Evolutionary conservation across 2,797 vertebrate genomes (phyloP), one percentile per base, ranked within the genome.

Genomic region (Xyrichtys novacula): DNA sequence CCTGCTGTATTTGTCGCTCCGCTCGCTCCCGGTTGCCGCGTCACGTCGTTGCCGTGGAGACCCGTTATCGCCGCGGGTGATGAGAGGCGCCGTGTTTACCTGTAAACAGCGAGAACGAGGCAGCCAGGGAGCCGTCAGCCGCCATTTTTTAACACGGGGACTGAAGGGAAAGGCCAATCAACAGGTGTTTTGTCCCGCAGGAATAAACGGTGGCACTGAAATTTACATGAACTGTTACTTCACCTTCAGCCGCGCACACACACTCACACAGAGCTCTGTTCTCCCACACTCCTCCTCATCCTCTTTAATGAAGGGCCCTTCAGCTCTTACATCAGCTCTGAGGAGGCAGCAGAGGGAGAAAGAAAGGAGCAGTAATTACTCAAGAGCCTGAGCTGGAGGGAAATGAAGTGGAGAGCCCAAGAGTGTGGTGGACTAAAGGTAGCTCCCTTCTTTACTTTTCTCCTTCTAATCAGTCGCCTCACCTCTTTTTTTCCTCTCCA

Each of bases 21-120:
- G 64, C 76, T 65, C 80, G 43, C 80, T 75, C 79, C 48, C 44
- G 46, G 50, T 77, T 68, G 68, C 69, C 88, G 89, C 89, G 86
- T 92, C 91, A 88, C 67, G 53, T 52, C 76, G 90, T 92, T 93
- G 88, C 91, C 66, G 76, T 91, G 90, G 92, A 90, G 85, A 93
- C 90, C 78, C 77, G 57, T 57, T 4, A 49, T 53, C 46, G 85
- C 86, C 68, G 73, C 75, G 40, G 80, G 88, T 48, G 81, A 71
- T 22, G 58, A 66, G 56, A 69, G 71, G 72, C 49, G 40, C 46
- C 44, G 61, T 71, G 88, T 87, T 88, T 83, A 85, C 83, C 84
- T 76, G 79, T 31, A 53, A 80, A 74, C 65, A 52, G 78, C 80
- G 54, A 47, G 64, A 34, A 57, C 7, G 47, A 50, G 48, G 74